Evolutionary conservation across 1,140 invertebrate genomes (phyloP).

Genomic region (Drosophila albomicans): DNA sequence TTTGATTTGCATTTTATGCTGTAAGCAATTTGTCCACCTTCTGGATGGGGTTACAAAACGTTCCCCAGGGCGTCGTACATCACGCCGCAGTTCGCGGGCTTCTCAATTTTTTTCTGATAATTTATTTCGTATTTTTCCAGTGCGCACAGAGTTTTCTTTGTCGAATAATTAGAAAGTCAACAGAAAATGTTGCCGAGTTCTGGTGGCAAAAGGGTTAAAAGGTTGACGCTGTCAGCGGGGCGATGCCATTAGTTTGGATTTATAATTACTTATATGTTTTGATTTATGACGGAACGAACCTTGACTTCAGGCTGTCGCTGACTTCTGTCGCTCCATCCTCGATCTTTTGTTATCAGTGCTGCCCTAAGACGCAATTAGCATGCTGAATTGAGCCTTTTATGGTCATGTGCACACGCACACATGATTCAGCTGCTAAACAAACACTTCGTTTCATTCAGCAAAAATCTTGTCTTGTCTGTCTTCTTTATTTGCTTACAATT

Average conservation of each 20-base stretch:
- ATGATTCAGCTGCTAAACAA: constrained; percentile 50
- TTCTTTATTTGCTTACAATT: constrained; percentile 57
- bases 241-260: constrained; percentile 61
- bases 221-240: constrained; percentile 68
- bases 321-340: constrained; percentile 1
- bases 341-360: constrained; percentile 25
- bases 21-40: constrained; percentile 71
- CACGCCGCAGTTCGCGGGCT: constrained; percentile 48
- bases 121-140: constrained; percentile 53
- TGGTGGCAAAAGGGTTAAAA: constrained; percentile 64
- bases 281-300: constrained; percentile 58
- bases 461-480: neutral
- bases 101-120: constrained; percentile 25
- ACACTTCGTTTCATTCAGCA: constrained; percentile 50
- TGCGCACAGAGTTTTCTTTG: constrained; percentile 30
- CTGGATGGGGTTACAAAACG: constrained; percentile 54
- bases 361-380: constrained; percentile 49
- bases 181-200: constrained; percentile 12
- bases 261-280: constrained; percentile 47
- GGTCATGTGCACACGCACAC: constrained; percentile 17
- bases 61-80: constrained; percentile 75
- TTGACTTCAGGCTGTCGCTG: constrained; percentile 18
- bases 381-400: constrained; percentile 22
- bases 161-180: constrained; percentile 63
- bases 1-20: constrained; percentile 79